These are phyloP conservation scores for Sphenodon punctatus DNA, from an alignment of 2,797 vertebrate species.

Conservation along the genomic window DNA sequence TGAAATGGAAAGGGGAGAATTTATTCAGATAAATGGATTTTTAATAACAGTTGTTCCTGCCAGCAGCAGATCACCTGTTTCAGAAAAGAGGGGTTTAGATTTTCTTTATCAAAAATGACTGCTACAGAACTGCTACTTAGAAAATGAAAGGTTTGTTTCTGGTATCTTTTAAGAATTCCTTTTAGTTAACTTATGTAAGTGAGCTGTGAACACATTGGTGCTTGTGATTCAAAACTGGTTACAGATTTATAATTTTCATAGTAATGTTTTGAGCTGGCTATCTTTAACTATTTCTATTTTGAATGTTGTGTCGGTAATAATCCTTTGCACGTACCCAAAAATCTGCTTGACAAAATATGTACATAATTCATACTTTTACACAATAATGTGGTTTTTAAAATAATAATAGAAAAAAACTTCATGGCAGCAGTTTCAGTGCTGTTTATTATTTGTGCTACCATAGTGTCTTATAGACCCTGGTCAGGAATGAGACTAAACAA, in stretches of 20 bases:
- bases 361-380: too few relatives aligned
- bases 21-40: background rate
- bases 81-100: background rate
- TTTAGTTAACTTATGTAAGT: background rate
- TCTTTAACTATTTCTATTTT: background rate
- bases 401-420: rapidly evolving
- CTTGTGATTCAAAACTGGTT: background rate
- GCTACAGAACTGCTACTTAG: too few relatives aligned
- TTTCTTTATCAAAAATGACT: too few relatives aligned
- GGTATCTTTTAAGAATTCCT: background rate
- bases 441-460: background rate
- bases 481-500: background rate
- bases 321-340: background rate
- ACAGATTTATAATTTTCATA: background rate
- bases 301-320: background rate
- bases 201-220: too few relatives aligned
- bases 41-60: background rate
- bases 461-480: background rate
- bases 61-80: background rate
- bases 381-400: rapidly evolving
- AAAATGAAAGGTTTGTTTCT: background rate
- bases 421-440: background rate
- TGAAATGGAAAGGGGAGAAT: background rate
- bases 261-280: background rate
- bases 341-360: background rate